phyloP scores from a whole-genome alignment of 2,113 vertebrate species.

The Saccopteryx bilineata region DNA sequence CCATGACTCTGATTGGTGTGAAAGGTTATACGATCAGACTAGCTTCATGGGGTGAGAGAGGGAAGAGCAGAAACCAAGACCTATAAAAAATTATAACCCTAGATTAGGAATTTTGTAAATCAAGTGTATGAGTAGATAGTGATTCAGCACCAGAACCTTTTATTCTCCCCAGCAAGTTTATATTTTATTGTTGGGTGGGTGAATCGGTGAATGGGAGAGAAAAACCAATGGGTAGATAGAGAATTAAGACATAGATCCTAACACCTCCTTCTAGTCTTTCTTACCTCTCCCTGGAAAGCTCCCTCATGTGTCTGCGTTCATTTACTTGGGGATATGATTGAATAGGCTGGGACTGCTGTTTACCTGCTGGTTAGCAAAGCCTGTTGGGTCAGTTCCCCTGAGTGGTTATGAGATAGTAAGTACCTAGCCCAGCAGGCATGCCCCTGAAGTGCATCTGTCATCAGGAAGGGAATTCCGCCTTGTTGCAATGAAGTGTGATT shows the following conservation, averaged over 20 bases:
- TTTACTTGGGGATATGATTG: background rate
- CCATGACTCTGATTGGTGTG: background rate
- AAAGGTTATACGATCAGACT: slow-evolving; percentile 43
- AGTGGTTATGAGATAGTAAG: slow-evolving; percentile 12
- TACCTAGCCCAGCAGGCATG: slow-evolving; percentile 58
- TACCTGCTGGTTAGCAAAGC: background rate
- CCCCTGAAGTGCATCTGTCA: slow-evolving; percentile 42
- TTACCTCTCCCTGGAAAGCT: background rate
- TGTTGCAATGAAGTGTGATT: slow-evolving; percentile 52
- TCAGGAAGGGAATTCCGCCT: slow-evolving; percentile 73
- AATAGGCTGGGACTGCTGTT: background rate
- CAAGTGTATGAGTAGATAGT: slow-evolving; percentile 44
- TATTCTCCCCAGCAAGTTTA: background rate
- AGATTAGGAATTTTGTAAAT: slow-evolving; percentile 58
- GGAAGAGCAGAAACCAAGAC: background rate
- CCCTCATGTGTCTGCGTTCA: background rate
- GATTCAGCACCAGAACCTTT: background rate
- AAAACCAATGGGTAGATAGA: background rate
- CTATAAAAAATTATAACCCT: background rate
- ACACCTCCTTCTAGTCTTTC: background rate
- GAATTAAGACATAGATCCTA: background rate
- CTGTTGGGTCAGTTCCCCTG: slow-evolving; percentile 50
- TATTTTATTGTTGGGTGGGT: slow-evolving; percentile 27
- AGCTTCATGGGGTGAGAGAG: background rate
- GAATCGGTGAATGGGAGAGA: background rate